A percentile compares a stretch with the other conserved stretches of the same genome.
Conservation (phyloP, 2,113 vertebrate genomes). For the Salvator merianae region DNA sequence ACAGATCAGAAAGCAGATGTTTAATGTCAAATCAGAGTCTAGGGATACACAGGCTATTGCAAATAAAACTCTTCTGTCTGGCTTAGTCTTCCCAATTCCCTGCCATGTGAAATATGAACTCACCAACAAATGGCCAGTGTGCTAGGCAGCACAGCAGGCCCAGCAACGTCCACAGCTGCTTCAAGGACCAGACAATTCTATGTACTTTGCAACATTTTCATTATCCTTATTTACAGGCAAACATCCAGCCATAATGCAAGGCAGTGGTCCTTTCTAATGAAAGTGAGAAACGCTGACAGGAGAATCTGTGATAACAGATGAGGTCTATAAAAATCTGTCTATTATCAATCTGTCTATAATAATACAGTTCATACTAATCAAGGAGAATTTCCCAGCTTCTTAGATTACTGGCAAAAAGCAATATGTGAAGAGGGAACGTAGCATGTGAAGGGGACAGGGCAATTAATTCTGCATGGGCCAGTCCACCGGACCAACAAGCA, state of each 20-base stretch:
- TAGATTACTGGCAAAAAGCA: too few species aligned
- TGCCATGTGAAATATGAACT: conserved; percentile 79
- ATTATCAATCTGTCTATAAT: not conserved
- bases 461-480: too few species aligned
- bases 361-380: not conserved
- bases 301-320: conserved; percentile 22
- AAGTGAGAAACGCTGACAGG: not conserved
- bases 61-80: conserved; percentile 79
- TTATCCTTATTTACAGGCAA: conserved; percentile 58
- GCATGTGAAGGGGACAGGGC: too few species aligned
- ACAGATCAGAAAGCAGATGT: conserved; percentile 86
- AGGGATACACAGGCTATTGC: conserved; percentile 70
- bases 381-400: not conserved
- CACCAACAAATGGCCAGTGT: conserved; percentile 74
- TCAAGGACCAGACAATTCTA: conserved; percentile 60
- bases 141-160: conserved; percentile 66
- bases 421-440: too few species aligned
- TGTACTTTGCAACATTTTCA: conserved; percentile 66
- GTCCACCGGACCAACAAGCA: too few species aligned
- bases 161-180: conserved; percentile 67
- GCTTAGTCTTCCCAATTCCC: conserved; percentile 77
- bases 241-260: conserved; percentile 37
- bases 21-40: conserved; percentile 81
- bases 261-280: conserved; percentile 7
- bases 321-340: conserved; percentile 24